Evolutionary conservation across 2,113 vertebrate genomes (phyloP).

Genomic region (Glareola pratincola): DNA sequence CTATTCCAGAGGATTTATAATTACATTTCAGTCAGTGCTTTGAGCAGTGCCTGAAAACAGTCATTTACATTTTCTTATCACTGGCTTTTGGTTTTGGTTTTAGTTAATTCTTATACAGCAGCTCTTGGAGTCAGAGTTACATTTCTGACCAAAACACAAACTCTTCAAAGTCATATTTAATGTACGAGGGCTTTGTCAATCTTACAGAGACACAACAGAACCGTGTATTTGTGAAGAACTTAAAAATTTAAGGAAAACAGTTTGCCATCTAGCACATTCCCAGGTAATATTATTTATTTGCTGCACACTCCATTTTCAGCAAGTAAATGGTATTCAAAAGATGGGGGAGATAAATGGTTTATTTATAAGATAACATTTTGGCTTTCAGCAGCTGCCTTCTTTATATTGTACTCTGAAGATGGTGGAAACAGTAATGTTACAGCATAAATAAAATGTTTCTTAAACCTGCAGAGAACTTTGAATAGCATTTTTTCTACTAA

Average conservation of each 20-base stretch:
- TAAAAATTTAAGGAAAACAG: neutral
- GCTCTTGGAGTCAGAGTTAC: neutral
- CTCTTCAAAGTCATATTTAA: neutral
- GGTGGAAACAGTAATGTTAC: neutral
- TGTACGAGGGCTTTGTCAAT: neutral
- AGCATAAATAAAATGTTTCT: conserved; percentile 18
- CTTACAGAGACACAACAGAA: neutral
- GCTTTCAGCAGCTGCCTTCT: neutral
- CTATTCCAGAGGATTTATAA: neutral
- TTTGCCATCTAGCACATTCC: neutral
- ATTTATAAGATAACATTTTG: neutral
- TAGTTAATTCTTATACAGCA: neutral
- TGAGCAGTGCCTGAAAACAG: neutral
- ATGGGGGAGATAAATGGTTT: neutral
- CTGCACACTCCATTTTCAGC: neutral
- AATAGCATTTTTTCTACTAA: neutral
- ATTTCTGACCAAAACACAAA: neutral
- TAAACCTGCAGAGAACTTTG: neutral
- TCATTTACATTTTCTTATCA: neutral
- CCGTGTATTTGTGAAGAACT: neutral
- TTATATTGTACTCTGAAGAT: neutral
- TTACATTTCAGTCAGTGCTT: neutral
- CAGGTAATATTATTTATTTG: neutral
- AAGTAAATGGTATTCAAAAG: conserved; percentile 27
- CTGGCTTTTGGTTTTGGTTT: neutral